Percentiles rank a stretch among this genome's conserved stretches.
These are phyloP conservation scores for Aleiodes sp. DNA, from an alignment of 1,140 invertebrate species.

Conservation along the genomic window DNA sequence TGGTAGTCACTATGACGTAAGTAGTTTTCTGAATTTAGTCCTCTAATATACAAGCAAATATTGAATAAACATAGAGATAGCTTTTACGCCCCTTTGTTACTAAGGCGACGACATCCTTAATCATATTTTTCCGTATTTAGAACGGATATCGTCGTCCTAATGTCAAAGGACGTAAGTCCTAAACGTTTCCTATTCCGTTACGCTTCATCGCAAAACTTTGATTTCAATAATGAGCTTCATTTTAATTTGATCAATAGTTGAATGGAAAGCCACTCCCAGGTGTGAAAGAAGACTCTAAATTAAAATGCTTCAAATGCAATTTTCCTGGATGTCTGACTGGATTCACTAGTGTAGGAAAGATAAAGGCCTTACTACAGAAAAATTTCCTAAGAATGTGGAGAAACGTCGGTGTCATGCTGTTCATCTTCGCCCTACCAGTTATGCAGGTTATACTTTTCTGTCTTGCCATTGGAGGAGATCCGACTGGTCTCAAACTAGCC, in stretches of 20 bases:
- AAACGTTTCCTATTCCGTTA: no score
- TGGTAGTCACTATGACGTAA: slow-evolving; percentile 65
- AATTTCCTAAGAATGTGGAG: slow-evolving; percentile 93
- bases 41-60: slow-evolving; percentile 22
- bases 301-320: slow-evolving; percentile 70
- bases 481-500: slow-evolving; percentile 83
- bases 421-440: slow-evolving; percentile 91
- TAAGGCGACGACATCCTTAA: no score
- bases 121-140: no score
- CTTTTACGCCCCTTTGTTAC: no score
- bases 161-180: no score
- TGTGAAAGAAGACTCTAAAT: slow-evolving; percentile 57
- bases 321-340: slow-evolving; percentile 67
- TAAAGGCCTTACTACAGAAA: slow-evolving; percentile 86
- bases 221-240: no score
- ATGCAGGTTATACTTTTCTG: slow-evolving; percentile 97
- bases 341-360: slow-evolving; percentile 74
- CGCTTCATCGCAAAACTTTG: no score
- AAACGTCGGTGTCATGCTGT: slow-evolving; percentile 89
- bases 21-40: slow-evolving; percentile 36
- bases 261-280: slow-evolving; percentile 68
- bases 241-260: no score
- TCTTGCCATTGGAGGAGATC: slow-evolving; percentile 90
- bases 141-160: no score
- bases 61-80: neutral